Evolutionary conservation across 2,113 vertebrate species (phyloP).

Genomic region (Gnathonemus longibarbis): DNA sequence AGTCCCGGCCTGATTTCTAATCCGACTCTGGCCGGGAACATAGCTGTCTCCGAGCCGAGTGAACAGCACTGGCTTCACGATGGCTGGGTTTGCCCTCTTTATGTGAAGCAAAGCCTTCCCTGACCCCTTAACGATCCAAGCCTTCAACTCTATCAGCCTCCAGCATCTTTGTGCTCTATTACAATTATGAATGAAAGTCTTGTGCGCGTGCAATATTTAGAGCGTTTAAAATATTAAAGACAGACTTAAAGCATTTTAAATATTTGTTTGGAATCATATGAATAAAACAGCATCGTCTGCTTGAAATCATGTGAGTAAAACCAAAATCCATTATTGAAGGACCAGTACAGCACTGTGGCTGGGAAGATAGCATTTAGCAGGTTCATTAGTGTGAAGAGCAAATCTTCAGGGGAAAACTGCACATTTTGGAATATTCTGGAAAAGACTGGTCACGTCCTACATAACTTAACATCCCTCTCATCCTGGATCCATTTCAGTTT

Average conservation of each 20-base stretch:
- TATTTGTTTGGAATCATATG: slow-evolving; percentile 1
- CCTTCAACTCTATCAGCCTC: background rate
- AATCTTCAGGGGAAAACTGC: background rate
- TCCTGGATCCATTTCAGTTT: background rate
- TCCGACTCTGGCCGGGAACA: background rate
- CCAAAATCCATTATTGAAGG: background rate
- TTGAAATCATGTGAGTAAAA: background rate
- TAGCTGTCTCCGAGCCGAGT: background rate
- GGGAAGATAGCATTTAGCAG: background rate
- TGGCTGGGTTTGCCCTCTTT: background rate
- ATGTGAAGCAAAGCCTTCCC: background rate
- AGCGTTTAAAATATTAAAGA: background rate
- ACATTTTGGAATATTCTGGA: background rate
- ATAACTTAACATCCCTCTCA: background rate
- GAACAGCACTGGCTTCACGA: background rate
- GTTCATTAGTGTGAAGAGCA: background rate
- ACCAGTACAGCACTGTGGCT: background rate
- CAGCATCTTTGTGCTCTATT: background rate
- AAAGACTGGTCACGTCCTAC: background rate
- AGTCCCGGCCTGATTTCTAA: background rate
- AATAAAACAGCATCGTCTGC: slow-evolving; percentile 1
- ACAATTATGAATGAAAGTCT: background rate
- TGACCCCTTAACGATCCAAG: background rate
- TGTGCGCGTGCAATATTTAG: background rate
- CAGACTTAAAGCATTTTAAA: slow-evolving; percentile 7